A percentile compares a stretch with the other conserved stretches of the same genome.
Evolutionary conservation across 1,140 invertebrate genomes (phyloP).

Genomic region (Phymastichus coffea): DNA sequence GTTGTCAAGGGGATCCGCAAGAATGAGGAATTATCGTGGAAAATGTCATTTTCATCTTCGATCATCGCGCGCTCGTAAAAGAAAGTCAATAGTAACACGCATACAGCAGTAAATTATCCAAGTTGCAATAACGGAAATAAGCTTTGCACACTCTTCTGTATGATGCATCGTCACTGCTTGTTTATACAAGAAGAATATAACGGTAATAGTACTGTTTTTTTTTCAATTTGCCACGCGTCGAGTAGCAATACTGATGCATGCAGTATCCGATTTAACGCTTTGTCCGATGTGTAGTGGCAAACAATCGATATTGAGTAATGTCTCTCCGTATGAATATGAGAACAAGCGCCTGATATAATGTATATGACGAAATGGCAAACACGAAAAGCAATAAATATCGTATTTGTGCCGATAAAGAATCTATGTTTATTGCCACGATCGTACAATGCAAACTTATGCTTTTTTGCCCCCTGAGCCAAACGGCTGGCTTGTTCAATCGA

Average conservation of each 20-base stretch:
- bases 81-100: not conserved
- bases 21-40: too few species aligned
- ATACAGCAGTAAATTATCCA: not conserved
- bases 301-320: constrained; percentile 22
- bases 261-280: constrained; percentile 16
- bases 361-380: constrained; percentile 18
- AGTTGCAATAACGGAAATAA: not conserved
- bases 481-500: too few species aligned
- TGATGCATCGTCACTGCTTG: not conserved
- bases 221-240: too few species aligned
- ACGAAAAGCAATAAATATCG: constrained; percentile 20
- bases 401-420: constrained; percentile 5
- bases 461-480: too few species aligned
- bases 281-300: constrained; percentile 1
- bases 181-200: not conserved
- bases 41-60: not conserved
- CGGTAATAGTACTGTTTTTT: too few species aligned
- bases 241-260: constrained; percentile 8
- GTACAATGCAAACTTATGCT: not conserved
- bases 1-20: too few species aligned
- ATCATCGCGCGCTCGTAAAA: not conserved
- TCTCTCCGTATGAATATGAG: constrained; percentile 9
- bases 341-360: not conserved
- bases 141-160: not conserved
- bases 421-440: constrained; percentile 10